These are phyloP conservation scores for Bombus turneri DNA, from an alignment of 1,140 invertebrate species.

Conservation along the genomic window DNA sequence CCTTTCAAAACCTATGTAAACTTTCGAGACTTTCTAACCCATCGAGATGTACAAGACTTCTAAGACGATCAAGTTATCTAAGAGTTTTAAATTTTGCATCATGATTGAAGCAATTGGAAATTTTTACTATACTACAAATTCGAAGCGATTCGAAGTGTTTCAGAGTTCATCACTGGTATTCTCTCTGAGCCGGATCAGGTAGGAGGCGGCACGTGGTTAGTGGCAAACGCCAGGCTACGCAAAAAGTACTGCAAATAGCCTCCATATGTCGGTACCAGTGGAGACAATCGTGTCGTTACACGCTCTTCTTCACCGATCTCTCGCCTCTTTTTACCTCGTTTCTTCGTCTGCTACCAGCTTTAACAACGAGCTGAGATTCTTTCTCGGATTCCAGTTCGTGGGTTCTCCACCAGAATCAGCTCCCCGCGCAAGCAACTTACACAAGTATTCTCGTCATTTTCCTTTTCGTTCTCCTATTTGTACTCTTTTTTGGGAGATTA, in stretches of 20 bases:
- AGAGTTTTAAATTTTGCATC: too few relatives aligned
- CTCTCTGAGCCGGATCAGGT: background rate
- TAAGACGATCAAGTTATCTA: too few relatives aligned
- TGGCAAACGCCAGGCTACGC: conserved; percentile 16
- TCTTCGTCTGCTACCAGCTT: background rate
- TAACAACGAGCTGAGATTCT: background rate
- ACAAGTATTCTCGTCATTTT: background rate
- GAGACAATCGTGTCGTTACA: conserved; percentile 49
- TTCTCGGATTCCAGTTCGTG: background rate
- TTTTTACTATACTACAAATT: too few relatives aligned
- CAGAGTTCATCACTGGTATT: background rate
- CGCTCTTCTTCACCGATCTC: conserved; percentile 24
- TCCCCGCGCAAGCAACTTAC: background rate
- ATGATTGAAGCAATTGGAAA: too few relatives aligned
- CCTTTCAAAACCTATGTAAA: too few relatives aligned
- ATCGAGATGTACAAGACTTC: too few relatives aligned
- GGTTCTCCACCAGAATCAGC: background rate
- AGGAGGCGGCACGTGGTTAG: conserved; percentile 45
- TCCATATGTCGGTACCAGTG: conserved; percentile 49
- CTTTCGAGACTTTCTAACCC: too few relatives aligned
- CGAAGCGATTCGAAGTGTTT: background rate
- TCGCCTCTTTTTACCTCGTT: background rate
- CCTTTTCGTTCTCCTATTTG: background rate
- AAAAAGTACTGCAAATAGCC: conserved; percentile 55
- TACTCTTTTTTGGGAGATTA: conserved; percentile 26